These are phyloP conservation scores for Medauroidea extradentata DNA, from an alignment of 1,140 invertebrate species.

Conservation along the genomic window DNA sequence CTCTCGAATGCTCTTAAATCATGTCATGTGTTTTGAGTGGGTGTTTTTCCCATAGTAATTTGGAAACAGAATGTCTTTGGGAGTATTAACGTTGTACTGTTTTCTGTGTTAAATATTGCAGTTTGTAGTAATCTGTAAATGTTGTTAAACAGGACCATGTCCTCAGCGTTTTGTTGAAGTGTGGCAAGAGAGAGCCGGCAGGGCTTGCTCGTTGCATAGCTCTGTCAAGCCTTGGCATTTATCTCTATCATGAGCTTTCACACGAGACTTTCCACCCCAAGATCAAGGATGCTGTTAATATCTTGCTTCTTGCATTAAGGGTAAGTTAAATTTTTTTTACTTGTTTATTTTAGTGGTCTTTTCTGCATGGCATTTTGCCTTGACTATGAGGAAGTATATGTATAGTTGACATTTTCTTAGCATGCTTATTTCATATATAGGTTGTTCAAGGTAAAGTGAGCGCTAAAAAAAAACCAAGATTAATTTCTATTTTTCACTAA, in stretches of 20 bases:
- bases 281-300: constrained; percentile 76
- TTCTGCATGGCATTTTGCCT: background rate
- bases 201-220: constrained; percentile 86
- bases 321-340: constrained; percentile 38
- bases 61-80: no score
- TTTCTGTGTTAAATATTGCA: no score
- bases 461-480: no score
- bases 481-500: no score
- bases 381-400: no score
- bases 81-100: background rate
- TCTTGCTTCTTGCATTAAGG: constrained; percentile 84
- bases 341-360: background rate
- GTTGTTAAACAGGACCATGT: constrained; percentile 75
- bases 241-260: constrained; percentile 70
- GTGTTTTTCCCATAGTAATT: background rate
- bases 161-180: constrained; percentile 77
- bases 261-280: constrained; percentile 62
- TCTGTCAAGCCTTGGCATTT: constrained; percentile 81
- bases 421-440: no score
- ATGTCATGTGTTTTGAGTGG: background rate
- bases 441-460: no score
- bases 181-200: constrained; percentile 82
- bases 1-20: background rate
- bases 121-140: background rate
- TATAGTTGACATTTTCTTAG: no score